A percentile compares a stretch with the other conserved stretches of the same genome.
Conservation (phyloP, 2,113 vertebrate species). For the Pleuronectes platessa region DNA sequence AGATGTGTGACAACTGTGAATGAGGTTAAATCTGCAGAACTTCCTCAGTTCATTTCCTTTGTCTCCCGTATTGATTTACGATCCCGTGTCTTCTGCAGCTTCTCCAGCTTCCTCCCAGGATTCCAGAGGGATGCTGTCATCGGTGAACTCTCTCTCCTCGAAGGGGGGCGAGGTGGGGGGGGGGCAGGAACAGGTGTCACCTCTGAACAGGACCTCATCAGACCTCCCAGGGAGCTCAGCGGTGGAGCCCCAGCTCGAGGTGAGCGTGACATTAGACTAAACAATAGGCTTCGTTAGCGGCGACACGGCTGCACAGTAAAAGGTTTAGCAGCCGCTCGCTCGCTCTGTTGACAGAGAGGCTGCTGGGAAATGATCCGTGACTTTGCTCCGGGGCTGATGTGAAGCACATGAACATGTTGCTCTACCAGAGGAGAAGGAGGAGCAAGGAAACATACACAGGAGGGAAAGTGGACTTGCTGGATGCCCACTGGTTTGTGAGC, state of each 20-base stretch:
- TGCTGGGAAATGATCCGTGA: too few species aligned
- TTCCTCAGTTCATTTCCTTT: slow-evolving; percentile 45
- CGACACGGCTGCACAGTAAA: not conserved
- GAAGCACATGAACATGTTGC: too few species aligned
- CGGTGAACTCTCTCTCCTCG: not conserved
- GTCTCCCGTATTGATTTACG: slow-evolving; percentile 59
- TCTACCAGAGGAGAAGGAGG: too few species aligned
- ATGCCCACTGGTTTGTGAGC: too few species aligned
- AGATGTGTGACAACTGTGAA: slow-evolving; percentile 59
- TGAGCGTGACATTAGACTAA: slow-evolving; percentile 51
- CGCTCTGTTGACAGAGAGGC: too few species aligned
- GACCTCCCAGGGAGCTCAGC: slow-evolving; percentile 37
- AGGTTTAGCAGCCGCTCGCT: not conserved
- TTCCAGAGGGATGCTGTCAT: slow-evolving; percentile 57
- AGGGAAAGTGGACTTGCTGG: too few species aligned
- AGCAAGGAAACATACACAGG: too few species aligned
- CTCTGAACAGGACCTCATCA: slow-evolving; percentile 25
- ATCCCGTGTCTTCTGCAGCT: slow-evolving; percentile 5
- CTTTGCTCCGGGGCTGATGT: too few species aligned
- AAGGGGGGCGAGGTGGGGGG: not conserved
- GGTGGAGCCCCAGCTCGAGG: not conserved
- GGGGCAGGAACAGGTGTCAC: slow-evolving; percentile 66
- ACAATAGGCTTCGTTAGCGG: slow-evolving; percentile 42
- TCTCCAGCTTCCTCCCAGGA: slow-evolving; percentile 52
- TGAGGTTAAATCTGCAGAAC: slow-evolving; percentile 44